phyloP scores from a whole-genome alignment of 2,113 vertebrate genomes.

The Peucedramus taeniatus region DNA sequence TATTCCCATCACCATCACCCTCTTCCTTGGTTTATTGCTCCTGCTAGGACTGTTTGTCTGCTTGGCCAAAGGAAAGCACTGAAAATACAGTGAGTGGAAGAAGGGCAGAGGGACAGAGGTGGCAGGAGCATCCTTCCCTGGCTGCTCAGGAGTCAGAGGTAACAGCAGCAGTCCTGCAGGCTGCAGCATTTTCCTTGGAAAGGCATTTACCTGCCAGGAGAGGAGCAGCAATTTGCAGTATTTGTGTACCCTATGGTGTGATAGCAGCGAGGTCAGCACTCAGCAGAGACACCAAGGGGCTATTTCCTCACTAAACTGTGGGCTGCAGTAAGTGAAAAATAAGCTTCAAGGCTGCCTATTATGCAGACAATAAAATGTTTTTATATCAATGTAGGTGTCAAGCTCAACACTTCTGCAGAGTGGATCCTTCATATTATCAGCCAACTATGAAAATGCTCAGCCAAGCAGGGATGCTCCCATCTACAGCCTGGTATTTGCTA shows the following conservation, averaged over 20 bases:
- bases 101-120: not conserved
- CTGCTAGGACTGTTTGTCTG: not conserved
- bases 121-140: not conserved
- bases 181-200: not conserved
- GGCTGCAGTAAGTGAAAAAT: not conserved
- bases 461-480: not conserved
- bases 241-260: not conserved
- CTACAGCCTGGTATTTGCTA: not conserved
- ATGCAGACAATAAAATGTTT: conserved; percentile 21
- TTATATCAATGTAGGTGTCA: not conserved
- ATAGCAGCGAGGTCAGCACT: not conserved
- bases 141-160: not conserved
- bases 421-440: not conserved
- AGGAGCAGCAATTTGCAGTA: not conserved
- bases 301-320: not conserved
- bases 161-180: not conserved
- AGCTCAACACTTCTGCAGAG: not conserved
- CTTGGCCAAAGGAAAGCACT: not conserved
- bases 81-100: not conserved
- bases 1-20: not conserved
- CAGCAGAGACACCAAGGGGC: not conserved
- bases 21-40: not conserved
- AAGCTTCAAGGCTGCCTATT: not conserved
- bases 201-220: not conserved
- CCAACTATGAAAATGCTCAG: not conserved